These are phyloP conservation scores for Globia sparganii DNA, from an alignment of 2,888 invertebrate genomes.

Conservation along the genomic window DNA sequence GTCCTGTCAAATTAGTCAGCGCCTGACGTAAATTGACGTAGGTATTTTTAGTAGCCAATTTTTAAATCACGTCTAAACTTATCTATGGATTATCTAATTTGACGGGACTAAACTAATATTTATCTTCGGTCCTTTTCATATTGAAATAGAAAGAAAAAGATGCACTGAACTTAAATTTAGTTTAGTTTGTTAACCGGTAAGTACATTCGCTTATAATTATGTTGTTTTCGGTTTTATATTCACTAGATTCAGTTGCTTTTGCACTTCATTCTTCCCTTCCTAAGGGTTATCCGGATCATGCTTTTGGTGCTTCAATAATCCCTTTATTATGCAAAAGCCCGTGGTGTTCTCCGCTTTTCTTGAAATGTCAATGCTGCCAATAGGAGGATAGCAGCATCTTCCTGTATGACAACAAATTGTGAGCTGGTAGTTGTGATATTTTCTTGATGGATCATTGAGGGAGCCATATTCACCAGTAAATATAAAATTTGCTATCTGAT, in stretches of 20 bases:
- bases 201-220: not conserved
- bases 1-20: too few relatives aligned
- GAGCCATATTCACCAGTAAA: not conserved
- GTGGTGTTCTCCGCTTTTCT: rapidly evolving
- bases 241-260: not conserved
- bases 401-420: not conserved
- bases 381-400: not conserved
- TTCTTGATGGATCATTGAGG: not conserved
- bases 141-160: too few relatives aligned
- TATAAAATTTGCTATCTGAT: not conserved
- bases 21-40: too few relatives aligned
- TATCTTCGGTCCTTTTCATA: too few relatives aligned
- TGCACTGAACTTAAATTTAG: too few relatives aligned
- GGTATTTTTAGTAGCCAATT: too few relatives aligned
- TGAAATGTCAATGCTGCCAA: too few relatives aligned
- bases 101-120: too few relatives aligned
- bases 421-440: not conserved
- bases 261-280: not conserved
- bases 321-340: not conserved
- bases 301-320: not conserved
- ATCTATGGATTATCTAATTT: too few relatives aligned
- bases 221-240: not conserved
- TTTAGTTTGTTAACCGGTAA: too few relatives aligned
- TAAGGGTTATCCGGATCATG: not conserved
- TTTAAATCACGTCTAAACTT: too few relatives aligned